Conservation (phyloP, 2,888 invertebrate species). For the Troides oblongomaculatus region DNA sequence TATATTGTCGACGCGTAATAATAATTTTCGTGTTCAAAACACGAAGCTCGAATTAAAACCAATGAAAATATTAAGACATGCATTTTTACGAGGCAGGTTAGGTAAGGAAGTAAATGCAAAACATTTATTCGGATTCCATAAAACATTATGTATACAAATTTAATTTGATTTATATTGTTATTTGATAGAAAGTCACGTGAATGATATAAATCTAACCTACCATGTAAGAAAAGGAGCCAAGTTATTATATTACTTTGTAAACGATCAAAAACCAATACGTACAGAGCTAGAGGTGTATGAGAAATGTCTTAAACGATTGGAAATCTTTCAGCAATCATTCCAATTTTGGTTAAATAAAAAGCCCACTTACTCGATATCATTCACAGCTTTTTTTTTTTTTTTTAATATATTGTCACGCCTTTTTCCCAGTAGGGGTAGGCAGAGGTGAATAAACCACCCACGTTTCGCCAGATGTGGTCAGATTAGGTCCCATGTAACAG, state of each 20-base stretch:
- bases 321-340: no score
- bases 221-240: neutral
- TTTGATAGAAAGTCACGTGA: neutral
- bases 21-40: constrained; percentile 10
- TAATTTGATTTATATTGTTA: neutral
- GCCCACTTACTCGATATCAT: no score
- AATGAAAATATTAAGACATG: constrained; percentile 5
- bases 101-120: neutral
- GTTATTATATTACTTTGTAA: neutral
- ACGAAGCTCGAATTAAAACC: neutral
- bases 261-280: neutral
- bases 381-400: no score
- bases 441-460: no score
- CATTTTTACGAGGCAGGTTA: constrained; percentile 2
- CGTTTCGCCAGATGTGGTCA: no score
- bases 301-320: no score
- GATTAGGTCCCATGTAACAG: no score
- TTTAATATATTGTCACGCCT: no score
- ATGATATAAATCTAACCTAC: neutral
- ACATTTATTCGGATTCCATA: neutral
- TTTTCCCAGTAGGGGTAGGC: no score
- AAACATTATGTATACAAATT: neutral
- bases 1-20: constrained; percentile 3
- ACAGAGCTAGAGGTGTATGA: no score
- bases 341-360: no score